Evolutionary conservation across 2,797 vertebrate genomes (phyloP).

Genomic region (Brachymystax lenok): DNA sequence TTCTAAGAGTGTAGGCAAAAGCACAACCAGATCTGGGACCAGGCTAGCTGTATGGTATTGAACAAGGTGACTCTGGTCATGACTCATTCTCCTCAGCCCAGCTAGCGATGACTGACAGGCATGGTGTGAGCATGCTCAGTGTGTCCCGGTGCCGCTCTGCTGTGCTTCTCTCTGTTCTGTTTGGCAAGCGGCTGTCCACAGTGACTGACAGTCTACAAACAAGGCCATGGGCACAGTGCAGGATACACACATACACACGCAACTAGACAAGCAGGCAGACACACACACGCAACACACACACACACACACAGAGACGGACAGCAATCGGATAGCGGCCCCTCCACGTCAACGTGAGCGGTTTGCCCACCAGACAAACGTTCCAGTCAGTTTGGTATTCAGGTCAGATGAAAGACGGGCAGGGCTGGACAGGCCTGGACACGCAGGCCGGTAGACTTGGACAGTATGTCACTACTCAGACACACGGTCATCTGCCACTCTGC

Average conservation of each 20-base stretch:
- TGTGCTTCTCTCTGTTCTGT: neutral
- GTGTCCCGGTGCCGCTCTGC: neutral
- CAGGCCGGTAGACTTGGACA: neutral
- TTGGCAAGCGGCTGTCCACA: neutral
- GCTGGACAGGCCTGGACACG: neutral
- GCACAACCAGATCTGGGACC: neutral
- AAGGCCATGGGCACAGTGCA: neutral
- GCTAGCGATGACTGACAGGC: neutral
- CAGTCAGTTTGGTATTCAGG: constrained; percentile 1
- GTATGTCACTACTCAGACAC: neutral
- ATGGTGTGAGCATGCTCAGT: neutral
- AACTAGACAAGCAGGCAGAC: neutral
- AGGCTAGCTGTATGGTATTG: neutral
- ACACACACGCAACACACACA: neutral
- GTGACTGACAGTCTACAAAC: constrained; percentile 11
- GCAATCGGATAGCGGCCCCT: neutral
- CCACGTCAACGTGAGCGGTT: neutral
- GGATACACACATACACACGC: neutral
- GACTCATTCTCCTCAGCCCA: neutral
- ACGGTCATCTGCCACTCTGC: neutral
- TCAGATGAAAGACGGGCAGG: neutral
- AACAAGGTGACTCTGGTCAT: neutral
- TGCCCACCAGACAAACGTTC: neutral
- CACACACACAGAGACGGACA: constrained; percentile 1
- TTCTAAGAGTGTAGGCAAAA: neutral